A percentile compares a stretch with the other conserved stretches of the same genome.
Conservation (phyloP, 2,113 vertebrate genomes). For the Penelope pileata region DNA sequence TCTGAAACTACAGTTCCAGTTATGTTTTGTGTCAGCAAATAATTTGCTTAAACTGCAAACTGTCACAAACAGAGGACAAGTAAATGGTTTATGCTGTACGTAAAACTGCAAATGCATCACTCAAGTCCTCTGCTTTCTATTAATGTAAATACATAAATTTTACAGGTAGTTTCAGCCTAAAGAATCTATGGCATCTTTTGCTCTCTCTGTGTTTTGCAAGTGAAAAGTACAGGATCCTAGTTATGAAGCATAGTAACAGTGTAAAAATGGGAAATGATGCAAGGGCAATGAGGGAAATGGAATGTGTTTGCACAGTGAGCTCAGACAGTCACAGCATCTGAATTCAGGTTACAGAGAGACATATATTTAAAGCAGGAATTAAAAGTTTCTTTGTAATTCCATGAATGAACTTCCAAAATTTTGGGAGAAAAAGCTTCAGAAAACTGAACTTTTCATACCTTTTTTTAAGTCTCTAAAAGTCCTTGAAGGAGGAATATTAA, state of each 20-base stretch:
- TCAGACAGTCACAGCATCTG: background rate
- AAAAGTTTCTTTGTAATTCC: background rate
- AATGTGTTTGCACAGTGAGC: background rate
- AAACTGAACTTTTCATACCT: background rate
- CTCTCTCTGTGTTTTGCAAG: background rate
- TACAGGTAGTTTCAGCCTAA: background rate
- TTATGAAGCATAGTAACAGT: background rate
- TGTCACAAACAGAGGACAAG: conserved; percentile 16
- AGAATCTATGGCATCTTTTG: background rate
- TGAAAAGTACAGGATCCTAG: background rate
- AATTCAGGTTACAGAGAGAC: background rate
- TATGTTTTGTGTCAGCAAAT: conserved; percentile 22
- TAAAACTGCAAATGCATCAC: conserved; percentile 25
- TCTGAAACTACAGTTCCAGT: conserved; percentile 18
- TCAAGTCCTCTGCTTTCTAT: conserved; percentile 21
- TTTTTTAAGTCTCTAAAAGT: background rate
- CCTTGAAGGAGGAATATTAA: background rate
- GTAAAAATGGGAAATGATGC: background rate
- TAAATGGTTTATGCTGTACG: conserved; percentile 10
- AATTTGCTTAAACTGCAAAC: conserved; percentile 57
- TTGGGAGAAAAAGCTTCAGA: background rate
- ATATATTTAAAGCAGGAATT: background rate
- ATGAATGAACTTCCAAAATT: background rate
- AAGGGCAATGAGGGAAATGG: background rate
- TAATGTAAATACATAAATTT: conserved; percentile 31